phyloP scores from a whole-genome alignment of 2,888 invertebrate genomes.

The Phyto melanocephala region DNA sequence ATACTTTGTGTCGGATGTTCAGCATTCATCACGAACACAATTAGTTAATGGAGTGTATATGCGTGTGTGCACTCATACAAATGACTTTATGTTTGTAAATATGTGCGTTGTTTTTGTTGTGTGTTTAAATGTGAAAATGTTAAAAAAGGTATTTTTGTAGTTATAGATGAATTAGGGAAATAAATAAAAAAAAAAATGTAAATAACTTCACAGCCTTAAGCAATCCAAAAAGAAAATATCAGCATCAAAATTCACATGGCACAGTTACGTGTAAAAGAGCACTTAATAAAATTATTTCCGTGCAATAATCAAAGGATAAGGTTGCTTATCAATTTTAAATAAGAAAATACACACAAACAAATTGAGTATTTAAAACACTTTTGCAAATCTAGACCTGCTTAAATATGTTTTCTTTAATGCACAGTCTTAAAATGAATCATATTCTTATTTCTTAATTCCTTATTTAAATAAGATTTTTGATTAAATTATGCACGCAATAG shows the following conservation, averaged over 20 bases:
- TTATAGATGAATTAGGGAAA: not conserved
- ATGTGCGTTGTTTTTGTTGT: not conserved
- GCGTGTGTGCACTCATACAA: not conserved
- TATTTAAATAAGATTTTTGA: too few relatives aligned
- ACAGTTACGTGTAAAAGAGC: not conserved
- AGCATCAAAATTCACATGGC: not conserved
- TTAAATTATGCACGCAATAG: too few relatives aligned
- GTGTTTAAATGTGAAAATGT: not conserved
- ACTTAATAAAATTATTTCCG: conserved; percentile 36
- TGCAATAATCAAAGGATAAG: conserved; percentile 46
- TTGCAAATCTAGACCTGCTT: too few relatives aligned
- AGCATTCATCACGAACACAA: conserved; percentile 49
- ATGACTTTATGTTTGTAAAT: not conserved
- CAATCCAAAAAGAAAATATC: conserved; percentile 10
- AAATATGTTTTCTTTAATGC: too few relatives aligned
- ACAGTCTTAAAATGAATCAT: too few relatives aligned
- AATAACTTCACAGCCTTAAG: conserved; percentile 20
- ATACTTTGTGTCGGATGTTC: conserved; percentile 28
- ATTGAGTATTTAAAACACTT: too few relatives aligned
- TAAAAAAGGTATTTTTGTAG: conserved; percentile 13
- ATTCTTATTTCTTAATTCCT: too few relatives aligned
- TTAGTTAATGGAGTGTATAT: conserved; percentile 44
- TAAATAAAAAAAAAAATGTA: not conserved
- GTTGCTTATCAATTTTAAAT: conserved; percentile 9
- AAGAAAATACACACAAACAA: not conserved